phyloP scores from a whole-genome alignment of 1,140 invertebrate species.

The Trachymyrmex septentrionalis region DNA sequence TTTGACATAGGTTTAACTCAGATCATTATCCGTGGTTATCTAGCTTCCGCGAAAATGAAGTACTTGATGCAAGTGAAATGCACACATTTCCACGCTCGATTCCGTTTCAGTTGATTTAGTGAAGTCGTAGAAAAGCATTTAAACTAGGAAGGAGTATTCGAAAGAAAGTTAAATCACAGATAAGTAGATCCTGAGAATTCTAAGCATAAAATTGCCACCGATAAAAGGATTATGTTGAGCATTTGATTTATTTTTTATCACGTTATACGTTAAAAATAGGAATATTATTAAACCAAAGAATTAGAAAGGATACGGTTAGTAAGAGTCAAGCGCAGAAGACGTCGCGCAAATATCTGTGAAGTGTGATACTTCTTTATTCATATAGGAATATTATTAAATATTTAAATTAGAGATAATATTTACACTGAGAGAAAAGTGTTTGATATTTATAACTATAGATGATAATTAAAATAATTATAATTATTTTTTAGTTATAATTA shows the following conservation, averaged over 20 bases:
- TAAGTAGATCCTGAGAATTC: background rate
- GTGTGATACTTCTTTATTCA: too few relatives aligned
- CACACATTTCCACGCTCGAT: background rate
- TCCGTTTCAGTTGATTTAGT: background rate
- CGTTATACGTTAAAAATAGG: background rate
- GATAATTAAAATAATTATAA: too few relatives aligned
- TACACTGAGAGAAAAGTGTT: too few relatives aligned
- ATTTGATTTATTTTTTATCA: background rate
- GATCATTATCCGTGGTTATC: constrained; percentile 10
- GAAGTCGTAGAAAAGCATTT: constrained; percentile 23
- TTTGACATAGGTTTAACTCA: constrained; percentile 43
- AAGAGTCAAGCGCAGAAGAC: too few relatives aligned
- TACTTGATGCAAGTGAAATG: background rate
- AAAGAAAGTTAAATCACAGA: background rate
- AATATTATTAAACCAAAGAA: background rate
- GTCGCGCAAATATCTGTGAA: too few relatives aligned
- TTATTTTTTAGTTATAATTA: too few relatives aligned
- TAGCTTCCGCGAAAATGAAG: constrained; percentile 25
- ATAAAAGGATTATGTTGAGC: background rate
- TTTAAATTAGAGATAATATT: background rate
- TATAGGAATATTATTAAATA: too few relatives aligned
- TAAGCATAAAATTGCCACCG: background rate
- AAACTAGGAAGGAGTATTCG: background rate
- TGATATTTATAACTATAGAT: too few relatives aligned
- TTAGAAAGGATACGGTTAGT: too few relatives aligned